Percentiles rank a stretch among this genome's conserved stretches.
These are phyloP conservation scores for Drosophila borealis DNA, from an alignment of 2,888 invertebrate species.

Conservation along the genomic window DNA sequence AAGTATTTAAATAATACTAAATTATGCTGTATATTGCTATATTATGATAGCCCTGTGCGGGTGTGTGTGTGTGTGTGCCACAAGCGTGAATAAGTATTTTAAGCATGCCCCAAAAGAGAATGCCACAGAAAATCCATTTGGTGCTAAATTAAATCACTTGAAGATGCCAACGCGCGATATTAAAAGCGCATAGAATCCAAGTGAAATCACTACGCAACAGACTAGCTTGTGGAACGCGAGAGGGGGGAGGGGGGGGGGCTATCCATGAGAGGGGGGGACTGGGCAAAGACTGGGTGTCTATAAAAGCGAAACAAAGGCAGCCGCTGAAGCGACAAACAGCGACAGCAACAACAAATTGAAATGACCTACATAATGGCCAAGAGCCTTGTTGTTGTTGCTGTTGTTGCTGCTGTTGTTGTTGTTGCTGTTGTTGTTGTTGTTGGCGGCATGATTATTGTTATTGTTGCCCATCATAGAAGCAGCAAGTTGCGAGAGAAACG, in stretches of 20 bases:
- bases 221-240: not conserved
- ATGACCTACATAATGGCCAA: slow-evolving; percentile 74
- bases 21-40: slow-evolving; percentile 32
- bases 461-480: slow-evolving; percentile 70
- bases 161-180: slow-evolving; percentile 73
- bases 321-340: slow-evolving; percentile 36
- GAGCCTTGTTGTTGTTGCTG: slow-evolving; percentile 35
- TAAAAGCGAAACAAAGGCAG: slow-evolving; percentile 46
- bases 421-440: slow-evolving; percentile 32
- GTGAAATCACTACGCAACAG: slow-evolving; percentile 58
- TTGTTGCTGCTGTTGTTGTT: slow-evolving; percentile 34
- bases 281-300: not conserved
- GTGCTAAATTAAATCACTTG: slow-evolving; percentile 78
- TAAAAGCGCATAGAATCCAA: slow-evolving; percentile 75
- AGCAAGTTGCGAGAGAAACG: slow-evolving; percentile 35
- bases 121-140: slow-evolving; percentile 68
- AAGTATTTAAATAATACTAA: slow-evolving; percentile 45
- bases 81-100: slow-evolving; percentile 36
- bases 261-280: not conserved
- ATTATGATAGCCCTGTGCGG: slow-evolving; percentile 9
- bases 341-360: slow-evolving; percentile 59
- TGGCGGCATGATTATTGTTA: slow-evolving; percentile 70
- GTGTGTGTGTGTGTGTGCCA: slow-evolving; percentile 13
- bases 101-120: slow-evolving; percentile 39
- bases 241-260: not conserved